Conservation (phyloP, 2,888 invertebrate species). For the Chalcosyrphus nemorum region DNA sequence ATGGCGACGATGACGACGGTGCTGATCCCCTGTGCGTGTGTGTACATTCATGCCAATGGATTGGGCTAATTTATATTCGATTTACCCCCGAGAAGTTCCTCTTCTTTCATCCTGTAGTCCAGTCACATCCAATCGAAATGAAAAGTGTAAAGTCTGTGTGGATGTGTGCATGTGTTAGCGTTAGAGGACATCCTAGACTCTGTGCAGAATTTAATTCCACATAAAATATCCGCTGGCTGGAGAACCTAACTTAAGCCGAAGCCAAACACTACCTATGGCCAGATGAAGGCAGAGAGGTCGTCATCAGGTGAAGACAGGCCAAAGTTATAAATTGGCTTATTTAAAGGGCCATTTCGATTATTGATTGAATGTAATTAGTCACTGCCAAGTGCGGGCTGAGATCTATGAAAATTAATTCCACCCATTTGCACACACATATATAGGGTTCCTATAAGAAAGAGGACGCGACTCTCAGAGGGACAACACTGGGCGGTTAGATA, state of each 20-base stretch:
- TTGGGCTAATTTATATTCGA: slow-evolving; percentile 67
- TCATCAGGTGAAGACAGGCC: slow-evolving; percentile 65
- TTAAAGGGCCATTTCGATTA: slow-evolving; percentile 72
- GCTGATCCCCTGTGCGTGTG: slow-evolving; percentile 17
- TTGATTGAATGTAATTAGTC: slow-evolving; percentile 70
- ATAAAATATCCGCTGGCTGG: slow-evolving; percentile 50
- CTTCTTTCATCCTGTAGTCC: slow-evolving; percentile 5
- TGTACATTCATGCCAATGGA: slow-evolving; percentile 42
- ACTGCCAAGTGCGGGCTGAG: slow-evolving; percentile 64
- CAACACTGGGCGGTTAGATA: slow-evolving; percentile 19
- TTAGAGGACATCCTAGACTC: slow-evolving; percentile 39
- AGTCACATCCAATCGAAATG: slow-evolving; percentile 61
- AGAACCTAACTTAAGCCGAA: slow-evolving; percentile 4
- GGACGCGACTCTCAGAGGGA: too few species aligned
- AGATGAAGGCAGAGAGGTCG: slow-evolving; percentile 24
- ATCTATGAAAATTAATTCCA: slow-evolving; percentile 72
- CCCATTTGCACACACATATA: slow-evolving; percentile 47
- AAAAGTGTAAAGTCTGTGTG: slow-evolving; percentile 53
- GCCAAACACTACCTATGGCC: background rate
- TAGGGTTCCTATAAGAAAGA: slow-evolving; percentile 1
- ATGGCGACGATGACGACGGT: slow-evolving; percentile 64
- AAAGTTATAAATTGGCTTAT: slow-evolving; percentile 65
- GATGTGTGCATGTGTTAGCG: background rate
- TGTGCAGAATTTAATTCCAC: slow-evolving; percentile 59
- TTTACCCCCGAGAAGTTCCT: slow-evolving; percentile 62